Evolutionary conservation across 2,888 invertebrate genomes (phyloP).

Genomic region (Operophtera brumata): DNA sequence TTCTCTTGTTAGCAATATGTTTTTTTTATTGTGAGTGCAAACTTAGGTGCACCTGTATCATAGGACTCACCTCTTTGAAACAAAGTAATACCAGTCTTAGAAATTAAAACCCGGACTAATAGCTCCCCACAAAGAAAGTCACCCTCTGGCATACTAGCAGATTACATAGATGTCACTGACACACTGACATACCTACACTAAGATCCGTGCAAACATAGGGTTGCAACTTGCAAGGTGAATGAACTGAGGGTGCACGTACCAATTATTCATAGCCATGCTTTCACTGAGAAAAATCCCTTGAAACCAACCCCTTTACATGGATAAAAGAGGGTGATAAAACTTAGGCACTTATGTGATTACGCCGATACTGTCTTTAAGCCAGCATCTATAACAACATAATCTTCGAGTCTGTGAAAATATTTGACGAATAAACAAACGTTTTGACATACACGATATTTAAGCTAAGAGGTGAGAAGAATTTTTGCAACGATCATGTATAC

Average conservation of each 20-base stretch:
- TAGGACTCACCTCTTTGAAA: conserved; percentile 14
- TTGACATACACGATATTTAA: too few species aligned
- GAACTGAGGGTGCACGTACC: conserved; percentile 47
- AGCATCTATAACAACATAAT: background rate
- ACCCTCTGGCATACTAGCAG: conserved; percentile 13
- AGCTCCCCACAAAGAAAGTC: conserved; percentile 11
- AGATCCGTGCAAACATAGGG: conserved; percentile 37
- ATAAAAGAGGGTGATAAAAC: conserved; percentile 27
- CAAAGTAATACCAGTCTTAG: conserved; percentile 18
- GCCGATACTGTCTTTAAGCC: background rate
- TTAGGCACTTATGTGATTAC: conserved; percentile 29
- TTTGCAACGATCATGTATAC: too few species aligned
- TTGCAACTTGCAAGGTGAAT: conserved; percentile 41
- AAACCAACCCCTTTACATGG: conserved; percentile 35
- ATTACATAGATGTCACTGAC: conserved; percentile 45
- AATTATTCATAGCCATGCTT: conserved; percentile 60
- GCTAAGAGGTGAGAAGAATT: too few species aligned
- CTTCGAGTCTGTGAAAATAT: too few species aligned
- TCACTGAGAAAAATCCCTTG: conserved; percentile 45
- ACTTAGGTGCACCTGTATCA: too few species aligned
- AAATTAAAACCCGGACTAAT: conserved; percentile 27
- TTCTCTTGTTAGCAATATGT: background rate
- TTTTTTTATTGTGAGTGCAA: too few species aligned
- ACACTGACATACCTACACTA: conserved; percentile 49
- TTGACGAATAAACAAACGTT: too few species aligned